Evolutionary conservation across 2,797 vertebrate genomes (phyloP).

Genomic region (Phalloptychus januarius): DNA sequence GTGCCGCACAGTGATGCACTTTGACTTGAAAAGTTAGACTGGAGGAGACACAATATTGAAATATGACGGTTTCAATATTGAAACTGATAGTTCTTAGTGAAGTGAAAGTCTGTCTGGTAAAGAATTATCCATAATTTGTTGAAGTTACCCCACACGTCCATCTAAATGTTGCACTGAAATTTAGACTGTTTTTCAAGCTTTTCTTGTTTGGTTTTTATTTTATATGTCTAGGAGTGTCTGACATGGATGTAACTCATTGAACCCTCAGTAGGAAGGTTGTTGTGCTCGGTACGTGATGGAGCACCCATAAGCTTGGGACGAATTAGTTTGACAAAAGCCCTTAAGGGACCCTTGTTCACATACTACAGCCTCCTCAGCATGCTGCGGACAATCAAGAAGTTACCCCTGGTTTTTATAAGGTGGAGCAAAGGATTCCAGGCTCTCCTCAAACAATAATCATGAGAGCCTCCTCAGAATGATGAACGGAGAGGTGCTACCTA

Average conservation of each 20-base stretch:
- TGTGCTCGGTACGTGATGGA: not conserved
- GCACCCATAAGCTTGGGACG: not conserved
- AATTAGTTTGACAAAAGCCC: conserved; percentile 28
- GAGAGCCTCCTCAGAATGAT: conserved; percentile 19
- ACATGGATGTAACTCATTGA: not conserved
- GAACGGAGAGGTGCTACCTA: not conserved
- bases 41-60: too few species aligned
- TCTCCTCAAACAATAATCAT: conserved; percentile 7
- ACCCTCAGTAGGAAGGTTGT: not conserved
- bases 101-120: not conserved
- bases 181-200: not conserved
- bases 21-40: not conserved
- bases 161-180: not conserved
- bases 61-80: too few species aligned
- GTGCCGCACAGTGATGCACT: not conserved
- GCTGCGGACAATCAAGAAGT: conserved; percentile 47
- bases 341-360: conserved; percentile 44
- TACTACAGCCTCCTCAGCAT: conserved; percentile 33
- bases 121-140: not conserved
- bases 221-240: not conserved
- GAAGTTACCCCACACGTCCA: not conserved
- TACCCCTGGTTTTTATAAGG: conserved; percentile 37
- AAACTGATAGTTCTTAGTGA: not conserved
- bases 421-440: conserved; percentile 14
- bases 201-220: not conserved